Evolutionary conservation across 2,797 vertebrate species (phyloP), one percentile per base, ranked within the genome.

Genomic region (Darevskia mixta): DNA sequence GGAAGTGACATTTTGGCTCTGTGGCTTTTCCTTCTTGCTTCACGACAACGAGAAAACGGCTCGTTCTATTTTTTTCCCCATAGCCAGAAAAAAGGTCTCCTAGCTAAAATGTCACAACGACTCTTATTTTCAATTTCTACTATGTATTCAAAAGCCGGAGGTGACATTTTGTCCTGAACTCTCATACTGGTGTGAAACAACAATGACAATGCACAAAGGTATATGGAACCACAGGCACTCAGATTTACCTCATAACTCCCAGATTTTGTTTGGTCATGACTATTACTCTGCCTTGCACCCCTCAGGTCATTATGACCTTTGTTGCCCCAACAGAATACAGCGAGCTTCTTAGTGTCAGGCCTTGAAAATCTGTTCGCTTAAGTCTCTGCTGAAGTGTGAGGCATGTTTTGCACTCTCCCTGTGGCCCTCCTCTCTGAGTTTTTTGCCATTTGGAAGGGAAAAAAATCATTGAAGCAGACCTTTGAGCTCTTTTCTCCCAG

Each of bases 31-130:
- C 87, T 88, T n/a, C 87, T 73, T 71, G 85, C 84, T 95, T 86
- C 61, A 78, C 87, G 86, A 95, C 93, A 91, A 96, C 93, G 93
- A 95, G 89, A 93, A 93, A 89, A 92, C 95, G 94, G 92, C 87
- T 95, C 87, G 89, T 86, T 89, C 91, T 90, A 82, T 86, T 95
- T 71, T 94, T 97, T 64, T 96, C 95, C 91, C 64, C 58, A 91
- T 89, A 91, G 94, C 90, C 93, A 91, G 94, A 91, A 95, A 96
- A 69, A 97, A 97, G 93, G 96, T 96, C 95, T 94, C 91, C 90
- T 82, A 94, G 80, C 92, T 96, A 95, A 97, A 97, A 97, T 97
- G 96, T 97, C 97, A 97, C 94, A 94, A 38, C 86, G 91, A 90
- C 94, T 94, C 94, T 96, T 96, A 95, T 95, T 97, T 96, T 96